Percentiles rank a stretch among this genome's conserved stretches.
Conservation (phyloP, 1,140 invertebrate species). For the Caenorhabditis brenneri region DNA sequence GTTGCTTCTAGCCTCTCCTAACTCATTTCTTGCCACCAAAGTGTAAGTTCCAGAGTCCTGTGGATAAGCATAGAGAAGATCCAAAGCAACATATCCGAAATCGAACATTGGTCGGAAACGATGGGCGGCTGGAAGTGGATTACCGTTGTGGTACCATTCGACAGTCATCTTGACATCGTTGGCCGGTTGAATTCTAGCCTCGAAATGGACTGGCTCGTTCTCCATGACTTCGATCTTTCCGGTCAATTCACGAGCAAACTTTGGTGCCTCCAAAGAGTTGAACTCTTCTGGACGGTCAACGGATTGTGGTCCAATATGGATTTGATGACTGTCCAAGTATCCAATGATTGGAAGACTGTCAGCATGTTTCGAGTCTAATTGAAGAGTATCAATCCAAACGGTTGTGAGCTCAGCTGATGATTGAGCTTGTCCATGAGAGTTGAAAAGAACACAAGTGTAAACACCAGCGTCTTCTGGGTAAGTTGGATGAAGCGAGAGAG, state of each 20-base stretch:
- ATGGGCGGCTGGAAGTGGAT: slow-evolving; percentile 76
- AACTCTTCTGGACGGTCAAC: slow-evolving; percentile 67
- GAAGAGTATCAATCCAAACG: slow-evolving; percentile 55
- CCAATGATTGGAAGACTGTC: slow-evolving; percentile 64
- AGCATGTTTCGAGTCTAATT: slow-evolving; percentile 62
- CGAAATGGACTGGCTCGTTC: slow-evolving; percentile 74
- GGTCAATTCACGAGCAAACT: slow-evolving; percentile 58
- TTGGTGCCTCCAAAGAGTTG: slow-evolving; percentile 63
- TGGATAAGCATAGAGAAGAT: slow-evolving; percentile 76
- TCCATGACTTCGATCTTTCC: slow-evolving; percentile 70
- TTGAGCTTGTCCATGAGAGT: slow-evolving; percentile 82
- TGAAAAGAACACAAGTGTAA: slow-evolving; percentile 86
- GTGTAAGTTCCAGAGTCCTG: slow-evolving; percentile 71
- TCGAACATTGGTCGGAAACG: slow-evolving; percentile 89
- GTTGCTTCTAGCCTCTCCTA: slow-evolving; percentile 63
- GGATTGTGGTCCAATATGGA: slow-evolving; percentile 66
- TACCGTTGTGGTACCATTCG: slow-evolving; percentile 72
- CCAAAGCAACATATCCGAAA: slow-evolving; percentile 91
- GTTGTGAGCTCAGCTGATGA: slow-evolving; percentile 62
- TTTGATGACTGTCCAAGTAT: slow-evolving; percentile 62
- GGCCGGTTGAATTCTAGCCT: slow-evolving; percentile 73
- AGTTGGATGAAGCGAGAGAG: slow-evolving; percentile 86
- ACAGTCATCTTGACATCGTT: slow-evolving; percentile 76
- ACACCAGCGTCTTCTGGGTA: slow-evolving; percentile 88
- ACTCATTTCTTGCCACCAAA: slow-evolving; percentile 64